A percentile compares a stretch with the other conserved stretches of the same genome.
phyloP scores from a whole-genome alignment of 2,797 vertebrate genomes.

The Lates japonicus region DNA sequence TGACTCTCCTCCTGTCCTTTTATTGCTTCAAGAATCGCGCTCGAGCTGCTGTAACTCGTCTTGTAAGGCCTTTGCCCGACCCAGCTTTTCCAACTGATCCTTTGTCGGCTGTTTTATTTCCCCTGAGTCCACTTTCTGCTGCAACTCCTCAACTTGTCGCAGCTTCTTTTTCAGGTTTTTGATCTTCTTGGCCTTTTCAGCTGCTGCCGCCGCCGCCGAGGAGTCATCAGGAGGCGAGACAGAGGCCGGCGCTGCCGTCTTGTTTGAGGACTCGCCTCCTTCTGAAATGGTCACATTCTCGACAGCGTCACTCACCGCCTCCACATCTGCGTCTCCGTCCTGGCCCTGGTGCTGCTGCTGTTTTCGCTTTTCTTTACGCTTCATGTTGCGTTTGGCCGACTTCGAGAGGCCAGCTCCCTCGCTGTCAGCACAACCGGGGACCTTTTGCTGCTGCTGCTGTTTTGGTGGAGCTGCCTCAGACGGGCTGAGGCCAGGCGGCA shows the following conservation, averaged over 20 bases:
- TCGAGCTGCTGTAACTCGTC: slow-evolving; percentile 91
- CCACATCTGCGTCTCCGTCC: slow-evolving; percentile 78
- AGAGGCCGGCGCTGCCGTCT: slow-evolving; percentile 9
- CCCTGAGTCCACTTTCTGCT: slow-evolving; percentile 91
- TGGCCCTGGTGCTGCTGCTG: slow-evolving; percentile 88
- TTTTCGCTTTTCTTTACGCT: slow-evolving; percentile 95
- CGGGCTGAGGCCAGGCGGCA: slow-evolving; percentile 91
- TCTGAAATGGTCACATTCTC: slow-evolving; percentile 83
- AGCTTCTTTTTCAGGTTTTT: slow-evolving; percentile 96
- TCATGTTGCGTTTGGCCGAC: slow-evolving; percentile 94
- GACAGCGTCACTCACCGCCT: slow-evolving; percentile 81
- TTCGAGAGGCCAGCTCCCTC: slow-evolving; percentile 89
- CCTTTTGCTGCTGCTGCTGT: slow-evolving; percentile 77
- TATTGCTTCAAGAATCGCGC: slow-evolving; percentile 84
- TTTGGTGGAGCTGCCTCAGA: slow-evolving; percentile 51
- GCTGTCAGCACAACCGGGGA: slow-evolving; percentile 67
- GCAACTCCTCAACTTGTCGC: slow-evolving; percentile 93
- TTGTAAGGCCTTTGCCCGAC: slow-evolving; percentile 83
- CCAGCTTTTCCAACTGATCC: slow-evolving; percentile 95
- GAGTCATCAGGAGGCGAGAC: slow-evolving; percentile 38
- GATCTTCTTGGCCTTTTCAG: slow-evolving; percentile 90
- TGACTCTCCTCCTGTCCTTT: slow-evolving; percentile 33
- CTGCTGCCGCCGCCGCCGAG: slow-evolving; percentile 33
- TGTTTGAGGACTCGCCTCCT: slow-evolving; percentile 25
- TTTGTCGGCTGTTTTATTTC: slow-evolving; percentile 89